These are phyloP conservation scores for Cyaniris semiargus DNA, from an alignment of 2,888 invertebrate species.

Conservation along the genomic window DNA sequence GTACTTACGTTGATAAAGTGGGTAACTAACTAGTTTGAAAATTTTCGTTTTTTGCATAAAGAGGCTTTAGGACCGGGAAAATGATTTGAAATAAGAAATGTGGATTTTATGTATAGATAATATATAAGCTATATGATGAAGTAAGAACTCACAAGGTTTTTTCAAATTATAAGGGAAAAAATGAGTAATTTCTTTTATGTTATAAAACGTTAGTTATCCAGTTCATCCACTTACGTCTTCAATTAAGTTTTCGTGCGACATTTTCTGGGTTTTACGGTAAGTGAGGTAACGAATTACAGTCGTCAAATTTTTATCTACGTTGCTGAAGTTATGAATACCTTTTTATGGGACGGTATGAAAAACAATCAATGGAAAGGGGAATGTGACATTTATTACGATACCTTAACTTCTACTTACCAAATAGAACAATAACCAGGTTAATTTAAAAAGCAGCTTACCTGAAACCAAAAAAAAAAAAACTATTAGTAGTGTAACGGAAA, in stretches of 20 bases:
- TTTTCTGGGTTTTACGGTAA: not conserved
- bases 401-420: not conserved
- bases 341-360: not conserved
- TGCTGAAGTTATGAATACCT: slow-evolving; percentile 7
- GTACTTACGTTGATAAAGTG: too few species aligned
- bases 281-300: slow-evolving; percentile 20
- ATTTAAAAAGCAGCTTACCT: slow-evolving; percentile 37
- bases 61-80: too few species aligned
- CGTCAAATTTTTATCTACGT: slow-evolving; percentile 10
- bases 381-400: not conserved
- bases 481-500: not conserved
- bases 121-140: too few species aligned
- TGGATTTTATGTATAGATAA: too few species aligned
- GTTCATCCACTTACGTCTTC: too few species aligned
- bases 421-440: not conserved
- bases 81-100: too few species aligned
- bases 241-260: slow-evolving; percentile 15
- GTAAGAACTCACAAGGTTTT: too few species aligned
- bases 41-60: too few species aligned
- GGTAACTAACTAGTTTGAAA: too few species aligned
- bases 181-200: too few species aligned
- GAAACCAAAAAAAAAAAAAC: slow-evolving; percentile 39
- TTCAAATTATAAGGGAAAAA: too few species aligned
- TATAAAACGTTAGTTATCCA: too few species aligned
- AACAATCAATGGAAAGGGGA: not conserved